Conservation (phyloP, 2,113 vertebrate species). For the Cebidichthys violaceus region DNA sequence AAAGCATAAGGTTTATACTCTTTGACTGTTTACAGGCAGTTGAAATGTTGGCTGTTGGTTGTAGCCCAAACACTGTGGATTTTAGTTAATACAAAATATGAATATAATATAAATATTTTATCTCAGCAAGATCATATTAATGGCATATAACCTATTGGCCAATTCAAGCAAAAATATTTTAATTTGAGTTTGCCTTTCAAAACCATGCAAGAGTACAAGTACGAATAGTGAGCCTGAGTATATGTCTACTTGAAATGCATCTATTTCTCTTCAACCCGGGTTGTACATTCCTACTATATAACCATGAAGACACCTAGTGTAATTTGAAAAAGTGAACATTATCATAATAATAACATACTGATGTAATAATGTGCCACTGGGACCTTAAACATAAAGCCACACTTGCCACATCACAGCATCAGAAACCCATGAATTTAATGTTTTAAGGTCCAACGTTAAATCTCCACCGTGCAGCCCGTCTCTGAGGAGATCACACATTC, state of each 20-base stretch:
- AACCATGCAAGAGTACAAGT: neutral
- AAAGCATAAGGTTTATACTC: too few relatives aligned
- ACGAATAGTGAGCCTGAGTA: neutral
- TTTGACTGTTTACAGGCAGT: too few relatives aligned
- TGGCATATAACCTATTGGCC: neutral
- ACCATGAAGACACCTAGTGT: neutral
- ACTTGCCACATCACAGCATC: constrained; percentile 35
- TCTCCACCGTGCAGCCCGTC: constrained; percentile 14
- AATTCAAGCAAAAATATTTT: constrained; percentile 4
- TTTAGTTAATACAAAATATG: neutral
- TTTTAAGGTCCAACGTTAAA: constrained; percentile 21
- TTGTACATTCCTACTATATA: neutral
- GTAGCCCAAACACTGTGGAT: neutral
- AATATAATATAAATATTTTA: neutral
- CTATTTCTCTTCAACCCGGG: neutral
- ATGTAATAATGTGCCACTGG: constrained; percentile 14
- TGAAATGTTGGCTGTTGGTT: neutral
- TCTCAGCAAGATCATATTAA: constrained; percentile 2
- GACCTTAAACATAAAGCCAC: constrained; percentile 24
- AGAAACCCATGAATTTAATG: constrained; percentile 33
- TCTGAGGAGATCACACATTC: constrained; percentile 38
- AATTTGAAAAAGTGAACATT: constrained; percentile 2
- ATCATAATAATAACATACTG: constrained; percentile 2
- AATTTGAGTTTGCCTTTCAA: constrained; percentile 4
- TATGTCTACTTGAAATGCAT: constrained; percentile 1